Evolutionary conservation across 2,888 invertebrate species (phyloP), one percentile per base, ranked within the genome.

Genomic region (Megaustenia siamemsis): DNA sequence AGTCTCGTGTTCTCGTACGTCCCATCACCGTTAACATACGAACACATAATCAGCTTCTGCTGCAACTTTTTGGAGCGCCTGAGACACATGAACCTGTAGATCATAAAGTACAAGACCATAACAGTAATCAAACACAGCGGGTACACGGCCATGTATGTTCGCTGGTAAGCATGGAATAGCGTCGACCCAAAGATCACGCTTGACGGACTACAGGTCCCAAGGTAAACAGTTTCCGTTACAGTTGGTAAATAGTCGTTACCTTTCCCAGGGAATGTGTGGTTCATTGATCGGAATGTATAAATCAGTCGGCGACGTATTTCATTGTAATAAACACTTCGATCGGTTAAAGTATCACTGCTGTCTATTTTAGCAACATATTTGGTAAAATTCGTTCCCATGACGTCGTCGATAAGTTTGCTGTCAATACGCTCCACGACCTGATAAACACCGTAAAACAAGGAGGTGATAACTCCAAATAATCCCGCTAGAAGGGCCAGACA

Each of bases 111-210:
- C 32, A 94, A 90, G 5, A 92, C 88, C 56, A 92, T 89, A n/a
- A 94, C 93, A 24, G 92, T 89, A 28, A 93, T 85, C n/a, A 94
- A 87, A 28, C 93, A 93, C 60, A 93, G 87, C 21, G 93, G 87
- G 83, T 90, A 94, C 82, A 93, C 88, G 2, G 91, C 90, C 6
- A 91, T 91, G 87, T 93, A 92, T 24, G 91, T 89, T 83, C 92
- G 93, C 86, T 92, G 93, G 86, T 92, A 93, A 12, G 89, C 88
- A n/a, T 86, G 82, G 38, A 88, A 87, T 81, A 93, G 90, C 0
- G 86, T 82, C 12, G 73, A 63, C 28, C 88, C 88, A 18, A 93
- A 80, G 18, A 92, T 85, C 0, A 89, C 86, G 3, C 84, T 81
- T 24, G 90, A 89, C 0, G 88, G 85, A 8, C 87, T 77, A 84